phyloP scores from a whole-genome alignment of 2,888 invertebrate genomes.

The Drosophila trichaetosa region DNA sequence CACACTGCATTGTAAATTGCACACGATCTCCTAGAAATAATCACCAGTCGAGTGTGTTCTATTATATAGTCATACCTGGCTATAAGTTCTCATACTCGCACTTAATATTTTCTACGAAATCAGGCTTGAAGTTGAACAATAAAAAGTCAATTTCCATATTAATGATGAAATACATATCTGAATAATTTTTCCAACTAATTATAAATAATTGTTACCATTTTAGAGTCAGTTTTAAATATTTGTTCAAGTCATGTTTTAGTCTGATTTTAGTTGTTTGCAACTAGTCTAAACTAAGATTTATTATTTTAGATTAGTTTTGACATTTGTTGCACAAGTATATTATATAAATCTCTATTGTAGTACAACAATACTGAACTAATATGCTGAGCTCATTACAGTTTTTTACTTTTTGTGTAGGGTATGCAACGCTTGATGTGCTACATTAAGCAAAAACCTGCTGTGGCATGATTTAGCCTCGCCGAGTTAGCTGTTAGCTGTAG shows the following conservation, averaged over 20 bases:
- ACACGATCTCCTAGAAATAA: conserved; percentile 16
- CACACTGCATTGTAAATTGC: conserved; percentile 29
- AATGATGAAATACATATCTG: neutral
- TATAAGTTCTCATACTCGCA: neutral
- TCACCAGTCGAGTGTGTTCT: neutral
- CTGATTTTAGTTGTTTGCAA: neutral
- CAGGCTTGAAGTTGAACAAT: neutral
- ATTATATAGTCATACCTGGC: conserved; percentile 1
- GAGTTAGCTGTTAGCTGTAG: neutral
- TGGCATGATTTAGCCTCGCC: conserved; percentile 25
- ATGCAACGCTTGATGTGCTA: conserved; percentile 3
- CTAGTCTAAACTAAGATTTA: neutral
- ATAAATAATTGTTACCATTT: neutral
- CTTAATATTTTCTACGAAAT: neutral
- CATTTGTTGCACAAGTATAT: neutral
- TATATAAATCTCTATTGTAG: neutral
- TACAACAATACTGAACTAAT: neutral
- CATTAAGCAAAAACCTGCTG: conserved; percentile 4
- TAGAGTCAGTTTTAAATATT: neutral
- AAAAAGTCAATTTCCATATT: neutral
- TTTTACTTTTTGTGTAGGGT: conserved; percentile 8
- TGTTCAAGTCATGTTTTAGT: neutral
- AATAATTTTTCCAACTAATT: neutral
- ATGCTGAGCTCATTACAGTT: neutral
- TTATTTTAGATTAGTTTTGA: neutral